A percentile compares a stretch with the other conserved stretches of the same genome.
phyloP scores from a whole-genome alignment of 2,797 vertebrate species.

The Delichon dasypus region DNA sequence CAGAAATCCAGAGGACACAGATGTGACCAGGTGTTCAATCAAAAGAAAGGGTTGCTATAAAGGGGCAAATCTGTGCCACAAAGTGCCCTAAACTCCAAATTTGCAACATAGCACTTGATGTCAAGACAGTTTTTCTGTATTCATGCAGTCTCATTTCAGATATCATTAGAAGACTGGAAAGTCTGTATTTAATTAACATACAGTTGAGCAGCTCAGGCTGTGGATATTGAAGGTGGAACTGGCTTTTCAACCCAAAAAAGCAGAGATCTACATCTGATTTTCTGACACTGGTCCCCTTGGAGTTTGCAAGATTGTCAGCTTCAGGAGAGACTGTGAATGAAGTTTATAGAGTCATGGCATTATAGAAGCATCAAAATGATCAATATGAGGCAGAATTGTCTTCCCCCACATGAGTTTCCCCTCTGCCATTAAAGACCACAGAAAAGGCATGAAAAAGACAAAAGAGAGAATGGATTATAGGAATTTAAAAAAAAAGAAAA shows the following conservation, averaged over 20 bases:
- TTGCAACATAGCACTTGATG: neutral
- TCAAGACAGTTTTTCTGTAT: neutral
- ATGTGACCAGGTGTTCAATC: neutral
- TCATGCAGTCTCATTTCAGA: neutral
- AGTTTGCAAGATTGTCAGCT: neutral
- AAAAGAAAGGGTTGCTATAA: neutral
- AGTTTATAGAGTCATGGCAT: neutral
- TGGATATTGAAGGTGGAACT: neutral
- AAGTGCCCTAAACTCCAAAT: neutral
- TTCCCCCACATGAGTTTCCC: neutral
- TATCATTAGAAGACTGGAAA: neutral
- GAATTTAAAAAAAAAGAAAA: neutral
- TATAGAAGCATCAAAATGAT: neutral
- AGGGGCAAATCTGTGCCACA: neutral
- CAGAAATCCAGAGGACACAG: neutral
- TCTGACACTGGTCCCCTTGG: neutral
- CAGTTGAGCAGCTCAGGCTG: neutral
- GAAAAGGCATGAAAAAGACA: neutral
- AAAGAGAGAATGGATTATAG: neutral
- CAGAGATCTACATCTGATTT: neutral
- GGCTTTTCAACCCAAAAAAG: neutral
- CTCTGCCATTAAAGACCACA: neutral
- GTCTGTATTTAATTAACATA: neutral
- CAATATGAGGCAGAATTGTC: neutral
- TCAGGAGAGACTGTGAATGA: neutral